A percentile compares a stretch with the other conserved stretches of the same genome.
Conservation (phyloP, 92 coral and sea anemone species). For the Umimayanthus kanabou region DNA sequence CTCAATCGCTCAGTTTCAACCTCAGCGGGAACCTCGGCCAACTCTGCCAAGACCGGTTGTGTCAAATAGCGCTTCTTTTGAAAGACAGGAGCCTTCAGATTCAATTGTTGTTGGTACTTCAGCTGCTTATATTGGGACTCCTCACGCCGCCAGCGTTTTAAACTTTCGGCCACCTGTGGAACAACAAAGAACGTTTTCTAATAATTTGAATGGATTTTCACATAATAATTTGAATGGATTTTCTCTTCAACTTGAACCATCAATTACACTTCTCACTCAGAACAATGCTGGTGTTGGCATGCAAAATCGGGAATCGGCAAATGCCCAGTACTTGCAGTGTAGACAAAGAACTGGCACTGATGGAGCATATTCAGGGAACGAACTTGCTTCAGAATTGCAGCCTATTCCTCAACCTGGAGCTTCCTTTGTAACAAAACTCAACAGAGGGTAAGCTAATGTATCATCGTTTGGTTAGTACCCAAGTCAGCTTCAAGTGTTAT, state of each 20-base stretch:
- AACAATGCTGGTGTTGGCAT: background rate
- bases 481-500: no score
- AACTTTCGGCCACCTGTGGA: constrained; percentile 34
- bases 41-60: background rate
- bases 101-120: constrained; percentile 1
- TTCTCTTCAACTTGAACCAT: background rate
- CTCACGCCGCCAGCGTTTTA: background rate
- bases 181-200: constrained; percentile 16
- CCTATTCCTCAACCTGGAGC: background rate
- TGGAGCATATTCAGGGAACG: constrained; percentile 4
- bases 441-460: background rate
- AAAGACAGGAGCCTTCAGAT: background rate
- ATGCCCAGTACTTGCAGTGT: background rate
- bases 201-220: constrained; percentile 28
- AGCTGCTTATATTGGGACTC: background rate
- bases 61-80: background rate
- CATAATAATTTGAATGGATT: constrained; percentile 14
- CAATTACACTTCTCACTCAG: background rate
- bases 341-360: background rate
- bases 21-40: no score
- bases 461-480: no score
- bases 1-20: constrained; percentile 1
- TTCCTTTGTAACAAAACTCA: background rate
- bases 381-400: background rate
- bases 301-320: background rate